Base-by-base conservation (phyloP, 2,797 vertebrate genomes). In the Takifugu rubripes region DNA sequence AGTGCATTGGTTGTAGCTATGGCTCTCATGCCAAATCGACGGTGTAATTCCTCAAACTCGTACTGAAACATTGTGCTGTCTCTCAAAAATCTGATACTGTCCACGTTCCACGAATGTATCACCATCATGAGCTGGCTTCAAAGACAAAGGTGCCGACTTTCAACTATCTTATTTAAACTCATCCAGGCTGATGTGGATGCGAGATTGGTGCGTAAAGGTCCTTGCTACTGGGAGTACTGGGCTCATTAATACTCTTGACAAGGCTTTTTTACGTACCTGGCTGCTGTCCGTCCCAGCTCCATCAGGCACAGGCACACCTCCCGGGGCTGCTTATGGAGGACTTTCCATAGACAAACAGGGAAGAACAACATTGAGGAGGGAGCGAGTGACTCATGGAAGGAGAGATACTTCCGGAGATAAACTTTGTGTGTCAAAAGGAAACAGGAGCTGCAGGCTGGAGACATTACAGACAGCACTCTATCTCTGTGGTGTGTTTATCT, bases 291-390 rank as follows among this genome's bases (percentile, higher is more conserved):
- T 63, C 94, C 95, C 74, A 98, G 90, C 71, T 96, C 96, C 87
- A 98, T 90, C 87, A 98, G 89, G 79, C 96, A 98, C 68, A 98
- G 92, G 66, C 95, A 98, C 61, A 98, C 96, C 81, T 97, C 93
- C 71, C 95, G 84, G 61, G 96, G 96, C 52, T 97, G 95, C 75
- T 95, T 97, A 74, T 97, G 95, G 36, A 98, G 95, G 60, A 98
- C 96, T 98, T 77, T 40, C 3, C 15, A 78, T 56, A 78, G 54
- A 71, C 51, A 77, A 44, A 79, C 54, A 60, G 42, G 46, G 49
- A 27, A 50, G 12, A 53, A 14, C 5, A 16, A 29, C 56, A 52
- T 21, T 14, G 27, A 31, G 17, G 26, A 46, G 47, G 43, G 21
- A 70, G 66, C 58, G 44, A 59, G 55, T 71, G 53, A 76, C 14